A percentile compares a stretch with the other conserved stretches of the same genome.
phyloP scores from a whole-genome alignment of 2,797 vertebrate genomes.

The Phoebastria nigripes region DNA sequence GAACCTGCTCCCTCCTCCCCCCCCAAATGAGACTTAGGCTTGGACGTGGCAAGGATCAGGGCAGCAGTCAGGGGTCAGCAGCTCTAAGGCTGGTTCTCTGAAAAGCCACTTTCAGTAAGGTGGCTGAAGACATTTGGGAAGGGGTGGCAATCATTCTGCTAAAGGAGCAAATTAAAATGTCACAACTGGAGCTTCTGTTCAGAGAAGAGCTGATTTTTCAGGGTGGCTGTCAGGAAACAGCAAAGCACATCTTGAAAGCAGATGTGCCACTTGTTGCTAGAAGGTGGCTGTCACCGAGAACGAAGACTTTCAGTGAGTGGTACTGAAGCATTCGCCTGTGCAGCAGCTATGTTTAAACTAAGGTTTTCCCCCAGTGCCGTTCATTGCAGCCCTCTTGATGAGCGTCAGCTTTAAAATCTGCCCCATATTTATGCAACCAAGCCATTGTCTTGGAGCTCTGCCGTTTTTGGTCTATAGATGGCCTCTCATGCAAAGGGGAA shows the following conservation, averaged over 20 bases:
- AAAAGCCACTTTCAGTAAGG: neutral
- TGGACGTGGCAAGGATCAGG: neutral
- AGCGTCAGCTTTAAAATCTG: neutral
- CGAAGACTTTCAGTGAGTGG: neutral
- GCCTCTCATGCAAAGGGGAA: neutral
- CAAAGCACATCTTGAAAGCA: neutral
- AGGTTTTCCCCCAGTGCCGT: neutral
- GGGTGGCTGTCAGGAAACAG: neutral
- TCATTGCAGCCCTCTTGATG: neutral
- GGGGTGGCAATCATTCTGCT: neutral
- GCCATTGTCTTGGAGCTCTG: neutral
- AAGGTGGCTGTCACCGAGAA: neutral
- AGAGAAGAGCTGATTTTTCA: neutral
- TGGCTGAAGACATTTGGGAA: neutral
- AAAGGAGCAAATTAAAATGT: neutral
- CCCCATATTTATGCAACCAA: neutral
- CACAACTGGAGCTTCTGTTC: neutral
- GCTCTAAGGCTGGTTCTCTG: neutral
- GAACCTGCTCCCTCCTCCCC: neutral
- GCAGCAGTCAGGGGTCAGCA: neutral
- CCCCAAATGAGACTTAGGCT: neutral
- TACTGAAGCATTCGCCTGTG: neutral
- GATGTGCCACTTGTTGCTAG: constrained; percentile 60
- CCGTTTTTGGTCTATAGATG: neutral
- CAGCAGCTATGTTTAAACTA: neutral